Evolutionary conservation across 2,113 vertebrate genomes (phyloP).

Genomic region (Zeus faber): DNA sequence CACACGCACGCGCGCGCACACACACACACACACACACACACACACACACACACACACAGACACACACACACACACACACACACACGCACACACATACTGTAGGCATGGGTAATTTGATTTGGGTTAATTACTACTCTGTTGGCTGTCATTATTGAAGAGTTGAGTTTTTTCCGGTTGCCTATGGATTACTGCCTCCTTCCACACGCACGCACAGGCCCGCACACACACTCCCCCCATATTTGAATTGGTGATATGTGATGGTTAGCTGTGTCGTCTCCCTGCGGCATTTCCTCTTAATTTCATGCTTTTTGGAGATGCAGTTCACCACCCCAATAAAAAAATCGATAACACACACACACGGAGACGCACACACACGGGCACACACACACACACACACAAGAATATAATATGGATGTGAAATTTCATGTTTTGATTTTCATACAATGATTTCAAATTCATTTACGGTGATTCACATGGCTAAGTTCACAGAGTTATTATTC

Average conservation of each 20-base stretch:
- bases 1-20: conserved; percentile 15
- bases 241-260: no score
- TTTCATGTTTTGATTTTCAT: no score
- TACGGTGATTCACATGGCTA: no score
- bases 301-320: no score
- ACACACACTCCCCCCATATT: not conserved
- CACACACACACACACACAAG: conserved; percentile 11
- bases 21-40: conserved; percentile 17
- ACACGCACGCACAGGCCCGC: not conserved
- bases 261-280: no score
- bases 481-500: no score
- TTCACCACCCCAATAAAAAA: no score
- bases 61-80: conserved; percentile 11
- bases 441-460: no score
- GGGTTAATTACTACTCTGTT: conserved; percentile 65
- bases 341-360: not conserved
- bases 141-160: conserved; percentile 50
- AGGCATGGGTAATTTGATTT: conserved; percentile 58
- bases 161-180: conserved; percentile 68
- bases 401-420: no score
- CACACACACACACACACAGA: conserved; percentile 9
- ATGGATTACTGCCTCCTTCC: not conserved
- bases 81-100: conserved; percentile 1
- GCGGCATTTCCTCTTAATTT: no score
- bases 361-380: not conserved